Conservation (phyloP, 2,797 vertebrate species). For the Coilia nasus region DNA sequence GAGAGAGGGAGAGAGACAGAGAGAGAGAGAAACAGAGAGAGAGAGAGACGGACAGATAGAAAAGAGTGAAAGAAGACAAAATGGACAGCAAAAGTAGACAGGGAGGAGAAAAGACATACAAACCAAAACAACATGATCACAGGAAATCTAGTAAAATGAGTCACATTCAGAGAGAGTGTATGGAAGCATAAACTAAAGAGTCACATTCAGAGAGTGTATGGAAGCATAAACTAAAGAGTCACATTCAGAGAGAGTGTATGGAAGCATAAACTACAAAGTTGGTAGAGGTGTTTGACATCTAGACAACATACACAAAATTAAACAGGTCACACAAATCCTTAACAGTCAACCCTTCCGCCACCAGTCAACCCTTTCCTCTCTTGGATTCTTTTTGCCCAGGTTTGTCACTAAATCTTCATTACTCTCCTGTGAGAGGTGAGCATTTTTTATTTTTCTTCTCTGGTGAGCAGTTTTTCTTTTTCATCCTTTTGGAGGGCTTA, state of each 20-base stretch:
- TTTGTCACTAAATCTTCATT: too few relatives aligned
- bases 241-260: neutral
- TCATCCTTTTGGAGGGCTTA: neutral
- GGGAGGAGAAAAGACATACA: too few relatives aligned
- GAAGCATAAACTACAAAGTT: neutral
- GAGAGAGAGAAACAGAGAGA: neutral
- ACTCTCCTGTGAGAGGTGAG: too few relatives aligned
- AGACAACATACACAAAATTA: neutral
- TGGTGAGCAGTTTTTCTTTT: neutral
- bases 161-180: neutral
- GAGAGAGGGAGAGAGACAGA: too few relatives aligned
- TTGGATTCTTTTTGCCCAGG: too few relatives aligned
- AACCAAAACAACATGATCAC: too few relatives aligned
- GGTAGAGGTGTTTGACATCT: neutral
- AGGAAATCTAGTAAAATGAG: too few relatives aligned
- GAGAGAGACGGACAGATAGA: too few relatives aligned
- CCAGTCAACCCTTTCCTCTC: neutral
- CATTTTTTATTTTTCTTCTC: neutral
- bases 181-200: neutral
- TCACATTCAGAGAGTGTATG: too few relatives aligned
- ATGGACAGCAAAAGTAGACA: too few relatives aligned
- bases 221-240: neutral
- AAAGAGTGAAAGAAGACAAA: neutral
- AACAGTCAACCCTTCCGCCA: too few relatives aligned
- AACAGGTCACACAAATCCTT: neutral